phyloP scores from a whole-genome alignment of 2,888 invertebrate species.

The Epinotia demarniana region DNA sequence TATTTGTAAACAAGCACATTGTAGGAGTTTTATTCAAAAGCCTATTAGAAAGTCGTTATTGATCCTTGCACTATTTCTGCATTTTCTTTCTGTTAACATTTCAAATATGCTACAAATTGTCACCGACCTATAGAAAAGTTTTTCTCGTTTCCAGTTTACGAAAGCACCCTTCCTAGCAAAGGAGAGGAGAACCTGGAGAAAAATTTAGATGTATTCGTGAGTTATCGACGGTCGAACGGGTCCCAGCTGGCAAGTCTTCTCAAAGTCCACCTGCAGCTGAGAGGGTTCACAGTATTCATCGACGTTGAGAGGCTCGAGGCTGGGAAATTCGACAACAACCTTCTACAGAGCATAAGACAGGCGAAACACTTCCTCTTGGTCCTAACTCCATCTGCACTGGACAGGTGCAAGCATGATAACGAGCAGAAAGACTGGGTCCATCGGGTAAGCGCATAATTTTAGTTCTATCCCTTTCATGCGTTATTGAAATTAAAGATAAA shows the following conservation, averaged over 20 bases:
- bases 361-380: constrained; percentile 99
- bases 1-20: not conserved
- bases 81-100: not conserved
- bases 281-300: constrained; percentile 98
- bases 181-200: constrained; percentile 93
- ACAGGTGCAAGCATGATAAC: constrained; percentile 95
- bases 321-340: constrained; percentile 99
- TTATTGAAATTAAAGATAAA: not conserved
- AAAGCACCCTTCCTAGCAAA: constrained; percentile 87
- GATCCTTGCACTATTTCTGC: not conserved
- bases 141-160: constrained; percentile 79
- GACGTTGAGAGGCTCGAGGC: constrained; percentile 99
- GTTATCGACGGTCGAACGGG: constrained; percentile 98
- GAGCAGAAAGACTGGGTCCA: constrained; percentile 99
- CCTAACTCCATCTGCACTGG: constrained; percentile 96
- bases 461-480: not conserved
- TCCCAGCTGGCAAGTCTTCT: constrained; percentile 97
- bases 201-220: constrained; percentile 98
- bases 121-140: not conserved
- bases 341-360: constrained; percentile 97
- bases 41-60: not conserved
- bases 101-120: not conserved
- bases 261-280: constrained; percentile 97
- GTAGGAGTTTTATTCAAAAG: not conserved
- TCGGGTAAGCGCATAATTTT: constrained; percentile 88